Evolutionary conservation across 2,888 invertebrate species (phyloP).

Genomic region (Halictus quadricinctus): DNA sequence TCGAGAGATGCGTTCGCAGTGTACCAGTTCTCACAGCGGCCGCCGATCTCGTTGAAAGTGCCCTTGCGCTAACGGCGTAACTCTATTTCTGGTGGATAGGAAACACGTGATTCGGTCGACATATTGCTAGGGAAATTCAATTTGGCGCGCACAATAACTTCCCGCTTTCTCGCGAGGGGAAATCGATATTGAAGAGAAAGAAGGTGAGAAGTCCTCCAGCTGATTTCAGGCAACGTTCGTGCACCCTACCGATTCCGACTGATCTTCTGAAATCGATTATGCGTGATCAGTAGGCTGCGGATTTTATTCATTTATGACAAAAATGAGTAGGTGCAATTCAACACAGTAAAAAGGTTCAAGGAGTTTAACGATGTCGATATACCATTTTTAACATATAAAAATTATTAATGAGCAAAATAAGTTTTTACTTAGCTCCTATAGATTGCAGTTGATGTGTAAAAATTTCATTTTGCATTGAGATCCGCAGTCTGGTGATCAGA

Average conservation of each 20-base stretch:
- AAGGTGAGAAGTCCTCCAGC: background rate
- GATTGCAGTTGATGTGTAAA: too few species aligned
- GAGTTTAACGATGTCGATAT: too few species aligned
- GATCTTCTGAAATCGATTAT: background rate
- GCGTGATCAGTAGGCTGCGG: too few species aligned
- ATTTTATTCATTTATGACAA: too few species aligned
- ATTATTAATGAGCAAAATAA: too few species aligned
- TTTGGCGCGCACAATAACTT: background rate
- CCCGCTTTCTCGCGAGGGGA: background rate
- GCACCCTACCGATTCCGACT: too few species aligned
- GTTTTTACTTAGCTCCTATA: too few species aligned
- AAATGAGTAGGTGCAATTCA: too few species aligned
- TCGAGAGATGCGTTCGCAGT: slow-evolving; percentile 14
- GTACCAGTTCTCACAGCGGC: slow-evolving; percentile 18
- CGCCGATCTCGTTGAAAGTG: slow-evolving; percentile 44
- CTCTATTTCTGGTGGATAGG: slow-evolving; percentile 52
- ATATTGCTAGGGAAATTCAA: slow-evolving; percentile 40
- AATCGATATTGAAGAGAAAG: background rate
- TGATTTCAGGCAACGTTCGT: background rate
- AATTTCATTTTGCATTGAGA: too few species aligned
- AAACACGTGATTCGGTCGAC: slow-evolving; percentile 54
- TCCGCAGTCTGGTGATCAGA: too few species aligned
- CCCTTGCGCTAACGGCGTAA: slow-evolving; percentile 37
- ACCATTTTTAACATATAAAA: too few species aligned
- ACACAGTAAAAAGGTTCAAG: too few species aligned